A percentile compares a stretch with the other conserved stretches of the same genome.
These are phyloP conservation scores for Sebastes dallii DNA, from an alignment of 2,797 vertebrate genomes.

Conservation along the genomic window DNA sequence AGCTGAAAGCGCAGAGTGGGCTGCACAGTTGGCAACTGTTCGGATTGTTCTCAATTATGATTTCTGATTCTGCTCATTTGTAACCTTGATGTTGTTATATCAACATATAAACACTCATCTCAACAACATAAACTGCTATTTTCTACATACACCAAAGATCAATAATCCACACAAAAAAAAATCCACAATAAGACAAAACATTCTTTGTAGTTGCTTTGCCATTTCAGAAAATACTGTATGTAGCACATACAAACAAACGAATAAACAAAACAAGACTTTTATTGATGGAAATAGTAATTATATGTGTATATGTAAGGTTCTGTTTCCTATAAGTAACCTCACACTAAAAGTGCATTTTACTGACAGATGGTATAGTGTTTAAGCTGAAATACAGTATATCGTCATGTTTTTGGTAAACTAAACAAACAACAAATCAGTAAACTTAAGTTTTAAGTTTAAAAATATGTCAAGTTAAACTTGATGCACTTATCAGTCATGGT, in stretches of 20 bases:
- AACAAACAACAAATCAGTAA: not conserved
- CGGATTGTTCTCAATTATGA: conserved; percentile 32
- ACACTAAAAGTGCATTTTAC: not conserved
- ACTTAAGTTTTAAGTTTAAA: no score
- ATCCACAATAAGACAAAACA: not conserved
- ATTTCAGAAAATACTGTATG: conserved; percentile 13
- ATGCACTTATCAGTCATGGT: not conserved
- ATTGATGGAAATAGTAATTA: not conserved
- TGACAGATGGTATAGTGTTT: not conserved
- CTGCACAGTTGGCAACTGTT: not conserved
- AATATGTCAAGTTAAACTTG: not conserved
- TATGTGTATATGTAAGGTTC: not conserved
- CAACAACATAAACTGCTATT: not conserved
- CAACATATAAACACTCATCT: not conserved
- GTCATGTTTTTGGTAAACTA: not conserved
- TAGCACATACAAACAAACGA: not conserved
- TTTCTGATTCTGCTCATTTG: conserved; percentile 57
- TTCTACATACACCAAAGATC: not conserved
- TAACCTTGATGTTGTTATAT: not conserved
- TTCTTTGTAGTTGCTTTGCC: not conserved
- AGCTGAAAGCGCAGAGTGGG: conserved; percentile 32
- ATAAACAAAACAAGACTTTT: not conserved
- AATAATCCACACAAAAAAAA: not conserved
- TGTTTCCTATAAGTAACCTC: not conserved
- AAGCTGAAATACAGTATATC: not conserved